A percentile compares a stretch with the other conserved stretches of the same genome.
Conservation (phyloP, 37 sponge, comb jelly and placozoan genomes). For the Hexactinellida sp. region DNA sequence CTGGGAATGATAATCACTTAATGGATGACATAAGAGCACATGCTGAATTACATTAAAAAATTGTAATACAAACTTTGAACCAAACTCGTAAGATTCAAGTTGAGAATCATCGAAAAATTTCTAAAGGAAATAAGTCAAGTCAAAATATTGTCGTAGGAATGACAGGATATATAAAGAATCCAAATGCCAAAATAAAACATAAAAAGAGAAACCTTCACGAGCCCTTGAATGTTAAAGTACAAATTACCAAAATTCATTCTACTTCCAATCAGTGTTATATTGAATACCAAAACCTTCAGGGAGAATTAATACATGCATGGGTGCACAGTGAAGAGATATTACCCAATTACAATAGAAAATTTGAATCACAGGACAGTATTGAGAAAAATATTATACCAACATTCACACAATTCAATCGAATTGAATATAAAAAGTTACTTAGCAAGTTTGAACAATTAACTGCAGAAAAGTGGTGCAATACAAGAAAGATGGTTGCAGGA, state of each 20-base stretch:
- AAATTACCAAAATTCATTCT: background rate
- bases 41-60: background rate
- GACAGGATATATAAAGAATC: background rate
- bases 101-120: background rate
- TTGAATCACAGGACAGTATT: background rate
- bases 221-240: background rate
- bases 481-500: background rate
- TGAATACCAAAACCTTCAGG: background rate
- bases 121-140: background rate
- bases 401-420: background rate
- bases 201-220: background rate
- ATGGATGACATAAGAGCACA: background rate
- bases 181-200: background rate
- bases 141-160: background rate
- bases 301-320: background rate
- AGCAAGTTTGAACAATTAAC: background rate
- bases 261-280: background rate
- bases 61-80: background rate
- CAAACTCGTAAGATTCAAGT: background rate
- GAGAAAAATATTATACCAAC: background rate
- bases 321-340: background rate
- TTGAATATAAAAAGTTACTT: background rate
- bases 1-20: background rate
- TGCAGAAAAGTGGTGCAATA: background rate
- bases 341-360: background rate